These are phyloP conservation scores for Prunella himalayana DNA, from an alignment of 2,113 vertebrate species.

Conservation along the genomic window DNA sequence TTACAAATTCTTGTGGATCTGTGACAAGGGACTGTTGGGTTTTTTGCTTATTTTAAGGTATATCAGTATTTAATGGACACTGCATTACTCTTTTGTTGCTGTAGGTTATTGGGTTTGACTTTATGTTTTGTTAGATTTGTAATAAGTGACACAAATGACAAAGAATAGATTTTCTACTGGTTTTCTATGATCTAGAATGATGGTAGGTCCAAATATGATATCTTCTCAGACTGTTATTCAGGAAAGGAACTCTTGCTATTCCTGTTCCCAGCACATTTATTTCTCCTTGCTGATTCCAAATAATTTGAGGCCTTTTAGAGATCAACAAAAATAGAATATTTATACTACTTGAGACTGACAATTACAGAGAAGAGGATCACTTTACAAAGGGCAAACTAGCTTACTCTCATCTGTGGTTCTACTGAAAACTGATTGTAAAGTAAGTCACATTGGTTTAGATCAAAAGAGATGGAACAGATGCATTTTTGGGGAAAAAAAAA, in stretches of 20 bases:
- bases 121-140: background rate
- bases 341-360: background rate
- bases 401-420: background rate
- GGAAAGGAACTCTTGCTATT: background rate
- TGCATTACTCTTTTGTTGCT: background rate
- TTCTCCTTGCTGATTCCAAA: background rate
- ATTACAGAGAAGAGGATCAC: background rate
- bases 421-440: background rate
- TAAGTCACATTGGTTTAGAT: background rate
- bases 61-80: background rate
- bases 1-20: background rate
- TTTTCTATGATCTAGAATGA: background rate
- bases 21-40: rapidly evolving
- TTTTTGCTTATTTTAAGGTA: background rate
- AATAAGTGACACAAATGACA: background rate
- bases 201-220: background rate
- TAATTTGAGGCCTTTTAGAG: background rate
- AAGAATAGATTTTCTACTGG: background rate
- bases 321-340: background rate
- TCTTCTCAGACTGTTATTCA: background rate
- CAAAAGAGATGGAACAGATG: background rate
- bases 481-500: background rate
- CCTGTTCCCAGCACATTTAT: background rate
- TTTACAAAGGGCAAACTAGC: background rate
- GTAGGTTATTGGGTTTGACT: background rate